These are phyloP conservation scores for Serripes groenlandicus DNA, from an alignment of 2,888 invertebrate species.

Conservation along the genomic window DNA sequence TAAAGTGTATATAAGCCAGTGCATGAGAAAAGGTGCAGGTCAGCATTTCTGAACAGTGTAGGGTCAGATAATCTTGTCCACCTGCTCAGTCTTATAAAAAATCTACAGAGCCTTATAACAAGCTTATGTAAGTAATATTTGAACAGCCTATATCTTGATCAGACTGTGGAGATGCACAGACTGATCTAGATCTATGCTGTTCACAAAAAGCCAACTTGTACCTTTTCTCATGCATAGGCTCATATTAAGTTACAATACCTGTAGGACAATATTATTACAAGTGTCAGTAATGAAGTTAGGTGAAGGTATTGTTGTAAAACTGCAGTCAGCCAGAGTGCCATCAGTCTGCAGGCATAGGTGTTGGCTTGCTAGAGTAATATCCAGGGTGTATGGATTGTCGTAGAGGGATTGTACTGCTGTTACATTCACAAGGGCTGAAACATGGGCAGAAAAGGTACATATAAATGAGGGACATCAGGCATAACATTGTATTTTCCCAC, in stretches of 20 bases:
- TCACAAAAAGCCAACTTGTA: not conserved
- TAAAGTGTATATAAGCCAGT: too few relatives aligned
- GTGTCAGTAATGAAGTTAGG: conserved; percentile 54
- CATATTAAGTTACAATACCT: conserved; percentile 53
- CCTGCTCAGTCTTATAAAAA: too few relatives aligned
- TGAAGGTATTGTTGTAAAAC: conserved; percentile 31
- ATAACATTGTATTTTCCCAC: too few relatives aligned
- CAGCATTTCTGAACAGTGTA: too few relatives aligned
- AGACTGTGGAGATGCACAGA: not conserved
- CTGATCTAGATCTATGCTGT: not conserved
- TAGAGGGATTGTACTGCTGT: conserved; percentile 65
- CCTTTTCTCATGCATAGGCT: not conserved
- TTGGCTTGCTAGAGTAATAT: conserved; percentile 58
- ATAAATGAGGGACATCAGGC: too few relatives aligned
- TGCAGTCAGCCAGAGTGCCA: conserved; percentile 67
- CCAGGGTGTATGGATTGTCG: conserved; percentile 76
- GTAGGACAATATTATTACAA: conserved; percentile 75
- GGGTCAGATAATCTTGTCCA: too few relatives aligned
- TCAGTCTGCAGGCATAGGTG: conserved; percentile 61
- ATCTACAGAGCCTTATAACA: too few relatives aligned
- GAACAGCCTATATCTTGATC: too few relatives aligned
- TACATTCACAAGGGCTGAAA: conserved; percentile 53
- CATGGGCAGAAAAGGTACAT: too few relatives aligned
- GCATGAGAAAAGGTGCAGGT: too few relatives aligned
- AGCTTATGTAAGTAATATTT: too few relatives aligned